phyloP scores from a whole-genome alignment of 2,113 vertebrate genomes.

The Microcebus murinus region DNA sequence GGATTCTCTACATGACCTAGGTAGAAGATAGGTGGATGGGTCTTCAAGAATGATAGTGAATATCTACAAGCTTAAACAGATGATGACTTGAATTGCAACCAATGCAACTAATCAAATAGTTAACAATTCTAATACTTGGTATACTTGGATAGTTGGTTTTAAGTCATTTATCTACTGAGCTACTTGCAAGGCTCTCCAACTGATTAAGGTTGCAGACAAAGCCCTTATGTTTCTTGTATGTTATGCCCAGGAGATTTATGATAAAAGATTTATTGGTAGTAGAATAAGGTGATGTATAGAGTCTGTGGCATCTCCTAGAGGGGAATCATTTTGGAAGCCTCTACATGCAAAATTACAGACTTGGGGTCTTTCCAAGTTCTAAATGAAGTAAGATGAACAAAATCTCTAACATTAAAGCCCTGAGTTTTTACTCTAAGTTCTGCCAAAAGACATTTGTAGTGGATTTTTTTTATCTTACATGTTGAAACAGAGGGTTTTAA shows the following conservation, averaged over 20 bases:
- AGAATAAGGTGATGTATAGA: background rate
- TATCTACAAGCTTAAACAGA: background rate
- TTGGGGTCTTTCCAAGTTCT: background rate
- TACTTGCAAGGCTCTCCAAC: background rate
- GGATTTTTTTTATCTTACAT: background rate
- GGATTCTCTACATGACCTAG: background rate
- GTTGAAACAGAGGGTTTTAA: background rate
- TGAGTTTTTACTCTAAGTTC: background rate
- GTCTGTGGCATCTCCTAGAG: background rate
- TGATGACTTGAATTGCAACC: background rate
- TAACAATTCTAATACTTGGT: background rate
- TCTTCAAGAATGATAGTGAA: background rate
- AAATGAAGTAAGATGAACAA: background rate
- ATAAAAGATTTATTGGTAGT: background rate
- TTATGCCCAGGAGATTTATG: background rate
- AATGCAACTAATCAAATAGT: background rate
- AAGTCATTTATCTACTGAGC: background rate
- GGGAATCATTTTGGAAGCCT: background rate
- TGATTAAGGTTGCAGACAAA: background rate
- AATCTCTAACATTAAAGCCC: background rate
- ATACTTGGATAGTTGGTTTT: background rate
- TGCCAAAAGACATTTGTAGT: background rate
- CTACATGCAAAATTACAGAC: background rate
- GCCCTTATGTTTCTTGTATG: background rate
- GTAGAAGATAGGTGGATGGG: background rate